Conservation (phyloP, 2,888 invertebrate genomes). For the Troilus luridus region DNA sequence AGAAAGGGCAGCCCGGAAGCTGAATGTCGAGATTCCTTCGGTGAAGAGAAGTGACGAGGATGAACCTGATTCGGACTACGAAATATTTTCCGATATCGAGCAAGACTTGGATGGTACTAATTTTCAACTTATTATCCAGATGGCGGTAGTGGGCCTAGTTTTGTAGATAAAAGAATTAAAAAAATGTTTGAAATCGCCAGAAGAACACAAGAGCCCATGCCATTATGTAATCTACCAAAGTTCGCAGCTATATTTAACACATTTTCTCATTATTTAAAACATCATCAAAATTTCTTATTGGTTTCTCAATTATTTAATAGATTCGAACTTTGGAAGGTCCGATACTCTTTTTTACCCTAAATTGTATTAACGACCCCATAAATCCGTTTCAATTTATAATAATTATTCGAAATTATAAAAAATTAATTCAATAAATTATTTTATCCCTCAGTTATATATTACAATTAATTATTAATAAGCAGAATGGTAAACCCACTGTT, state of each 20-base stretch:
- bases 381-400: too few species aligned
- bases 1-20: not conserved
- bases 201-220: not conserved
- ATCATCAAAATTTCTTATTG: not conserved
- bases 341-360: not conserved
- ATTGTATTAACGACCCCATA: too few species aligned
- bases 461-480: too few species aligned
- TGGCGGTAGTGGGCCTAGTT: not conserved
- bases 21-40: not conserved
- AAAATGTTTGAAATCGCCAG: not conserved
- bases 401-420: too few species aligned
- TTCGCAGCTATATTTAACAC: not conserved
- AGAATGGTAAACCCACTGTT: too few species aligned
- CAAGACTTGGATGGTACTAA: constrained; percentile 8
- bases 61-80: not conserved
- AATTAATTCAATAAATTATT: too few species aligned
- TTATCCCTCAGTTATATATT: too few species aligned
- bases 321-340: not conserved
- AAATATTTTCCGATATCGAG: constrained; percentile 22
- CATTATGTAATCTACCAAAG: not conserved
- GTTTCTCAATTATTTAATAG: not conserved
- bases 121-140: constrained; percentile 18
- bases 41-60: not conserved
- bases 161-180: constrained; percentile 43
- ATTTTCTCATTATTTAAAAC: not conserved